Percentiles rank a stretch among this genome's conserved stretches.
These are phyloP conservation scores for Marisa cornuarietis DNA, from an alignment of 1,140 invertebrate genomes.

Conservation along the genomic window DNA sequence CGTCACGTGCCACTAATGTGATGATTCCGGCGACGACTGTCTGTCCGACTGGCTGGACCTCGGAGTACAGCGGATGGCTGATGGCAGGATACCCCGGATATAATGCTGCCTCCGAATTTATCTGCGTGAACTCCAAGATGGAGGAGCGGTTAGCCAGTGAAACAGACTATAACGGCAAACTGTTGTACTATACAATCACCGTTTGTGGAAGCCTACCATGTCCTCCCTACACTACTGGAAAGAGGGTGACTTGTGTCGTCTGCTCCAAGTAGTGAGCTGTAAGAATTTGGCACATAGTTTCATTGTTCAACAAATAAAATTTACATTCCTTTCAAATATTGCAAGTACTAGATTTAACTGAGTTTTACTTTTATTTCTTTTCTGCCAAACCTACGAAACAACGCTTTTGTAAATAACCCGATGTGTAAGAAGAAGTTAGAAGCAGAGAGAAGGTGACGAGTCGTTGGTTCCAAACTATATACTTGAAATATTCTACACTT, in stretches of 20 bases:
- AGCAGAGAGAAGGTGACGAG: not conserved
- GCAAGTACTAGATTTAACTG: too few relatives aligned
- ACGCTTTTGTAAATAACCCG: too few relatives aligned
- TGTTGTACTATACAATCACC: slow-evolving; percentile 32
- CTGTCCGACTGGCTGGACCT: slow-evolving; percentile 40
- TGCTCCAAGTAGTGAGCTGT: not conserved
- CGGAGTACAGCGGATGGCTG: slow-evolving; percentile 39
- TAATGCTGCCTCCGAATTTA: slow-evolving; percentile 22
- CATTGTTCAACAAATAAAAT: too few relatives aligned
- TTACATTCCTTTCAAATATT: too few relatives aligned
- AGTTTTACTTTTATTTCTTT: not conserved
- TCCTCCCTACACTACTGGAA: slow-evolving; percentile 28
- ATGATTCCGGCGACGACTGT: slow-evolving; percentile 44
- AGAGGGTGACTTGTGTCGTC: slow-evolving; percentile 28
- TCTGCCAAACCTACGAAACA: too few relatives aligned
- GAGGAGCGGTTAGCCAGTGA: slow-evolving; percentile 27
- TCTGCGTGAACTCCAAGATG: slow-evolving; percentile 40
- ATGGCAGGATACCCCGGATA: slow-evolving; percentile 20
- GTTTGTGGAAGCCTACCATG: slow-evolving; percentile 35
- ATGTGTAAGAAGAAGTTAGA: too few relatives aligned
- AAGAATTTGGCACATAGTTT: too few relatives aligned
- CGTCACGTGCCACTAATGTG: slow-evolving; percentile 6
- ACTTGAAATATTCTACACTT: not conserved
- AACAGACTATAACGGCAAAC: slow-evolving; percentile 29
- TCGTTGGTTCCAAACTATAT: not conserved